phyloP scores from a whole-genome alignment of 2,888 invertebrate species.

The Dioctria rufipes region DNA sequence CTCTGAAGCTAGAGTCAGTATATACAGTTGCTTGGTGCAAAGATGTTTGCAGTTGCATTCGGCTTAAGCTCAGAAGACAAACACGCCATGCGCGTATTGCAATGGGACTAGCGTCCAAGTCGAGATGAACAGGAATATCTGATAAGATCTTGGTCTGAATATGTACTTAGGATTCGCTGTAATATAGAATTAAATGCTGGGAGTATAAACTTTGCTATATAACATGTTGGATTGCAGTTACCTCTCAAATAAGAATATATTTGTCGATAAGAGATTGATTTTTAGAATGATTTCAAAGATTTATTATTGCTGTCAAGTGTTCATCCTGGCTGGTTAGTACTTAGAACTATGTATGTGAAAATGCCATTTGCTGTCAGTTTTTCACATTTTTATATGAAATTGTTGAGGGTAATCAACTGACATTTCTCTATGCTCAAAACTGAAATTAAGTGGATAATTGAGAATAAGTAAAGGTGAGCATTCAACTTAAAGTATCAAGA shows the following conservation, averaged over 20 bases:
- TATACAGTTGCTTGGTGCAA: neutral
- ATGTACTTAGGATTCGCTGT: neutral
- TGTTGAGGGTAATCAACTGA: no score
- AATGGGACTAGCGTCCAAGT: conserved; percentile 1
- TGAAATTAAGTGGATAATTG: no score
- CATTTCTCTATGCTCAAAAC: no score
- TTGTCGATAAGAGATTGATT: conserved; percentile 50
- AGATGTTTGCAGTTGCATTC: neutral
- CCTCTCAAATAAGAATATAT: conserved; percentile 22
- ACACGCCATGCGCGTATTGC: neutral
- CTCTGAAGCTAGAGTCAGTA: neutral
- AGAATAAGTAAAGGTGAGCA: no score
- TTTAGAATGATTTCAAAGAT: neutral
- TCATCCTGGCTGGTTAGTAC: no score
- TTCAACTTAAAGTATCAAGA: no score
- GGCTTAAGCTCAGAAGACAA: conserved; percentile 9
- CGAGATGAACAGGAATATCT: conserved; percentile 21
- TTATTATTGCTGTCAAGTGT: no score
- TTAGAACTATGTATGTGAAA: no score
- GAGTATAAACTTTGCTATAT: conserved; percentile 23
- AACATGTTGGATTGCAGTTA: conserved; percentile 37
- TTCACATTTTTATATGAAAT: no score
- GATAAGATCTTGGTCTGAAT: conserved; percentile 18
- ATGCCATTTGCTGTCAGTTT: no score
- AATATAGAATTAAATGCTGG: neutral